Evolutionary conservation across 2,113 vertebrate species (phyloP).

Genomic region (Salvator merianae): DNA sequence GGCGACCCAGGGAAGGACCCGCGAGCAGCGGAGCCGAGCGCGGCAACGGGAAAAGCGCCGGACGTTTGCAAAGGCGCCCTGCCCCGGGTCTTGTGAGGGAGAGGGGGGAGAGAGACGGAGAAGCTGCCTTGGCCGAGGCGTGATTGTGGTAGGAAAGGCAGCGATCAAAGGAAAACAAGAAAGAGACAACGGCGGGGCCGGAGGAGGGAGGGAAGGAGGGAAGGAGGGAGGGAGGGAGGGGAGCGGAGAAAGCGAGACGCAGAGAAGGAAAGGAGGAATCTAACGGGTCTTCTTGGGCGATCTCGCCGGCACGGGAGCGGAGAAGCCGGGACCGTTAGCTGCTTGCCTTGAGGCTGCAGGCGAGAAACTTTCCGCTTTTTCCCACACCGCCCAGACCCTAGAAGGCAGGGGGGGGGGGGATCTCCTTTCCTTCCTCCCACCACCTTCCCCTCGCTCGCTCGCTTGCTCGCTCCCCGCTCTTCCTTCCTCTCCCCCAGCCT

Average conservation of each 20-base stretch:
- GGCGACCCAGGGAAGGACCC: slow-evolving; percentile 24
- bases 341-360: not conserved
- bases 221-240: not conserved
- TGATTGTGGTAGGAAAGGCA: slow-evolving; percentile 16
- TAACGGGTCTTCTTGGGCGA: slow-evolving; percentile 17
- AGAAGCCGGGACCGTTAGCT: slow-evolving; percentile 33
- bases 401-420: not conserved
- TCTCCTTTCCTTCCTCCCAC: not conserved
- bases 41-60: slow-evolving; percentile 36
- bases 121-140: not conserved
- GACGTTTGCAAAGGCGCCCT: slow-evolving; percentile 23
- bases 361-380: slow-evolving; percentile 66
- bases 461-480: too few relatives aligned
- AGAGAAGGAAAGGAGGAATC: not conserved
- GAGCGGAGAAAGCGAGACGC: not conserved
- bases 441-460: too few relatives aligned
- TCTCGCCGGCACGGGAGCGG: not conserved
- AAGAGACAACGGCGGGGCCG: slow-evolving; percentile 10
- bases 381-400: slow-evolving; percentile 6
- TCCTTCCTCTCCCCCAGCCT: not conserved
- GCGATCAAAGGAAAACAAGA: slow-evolving; percentile 35
- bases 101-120: too few relatives aligned
- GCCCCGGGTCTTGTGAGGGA: not conserved
- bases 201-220: not conserved
- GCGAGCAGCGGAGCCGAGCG: slow-evolving; percentile 43